Base-by-base conservation (phyloP, 2,797 vertebrate genomes). In the Gouania willdenowi region DNA sequence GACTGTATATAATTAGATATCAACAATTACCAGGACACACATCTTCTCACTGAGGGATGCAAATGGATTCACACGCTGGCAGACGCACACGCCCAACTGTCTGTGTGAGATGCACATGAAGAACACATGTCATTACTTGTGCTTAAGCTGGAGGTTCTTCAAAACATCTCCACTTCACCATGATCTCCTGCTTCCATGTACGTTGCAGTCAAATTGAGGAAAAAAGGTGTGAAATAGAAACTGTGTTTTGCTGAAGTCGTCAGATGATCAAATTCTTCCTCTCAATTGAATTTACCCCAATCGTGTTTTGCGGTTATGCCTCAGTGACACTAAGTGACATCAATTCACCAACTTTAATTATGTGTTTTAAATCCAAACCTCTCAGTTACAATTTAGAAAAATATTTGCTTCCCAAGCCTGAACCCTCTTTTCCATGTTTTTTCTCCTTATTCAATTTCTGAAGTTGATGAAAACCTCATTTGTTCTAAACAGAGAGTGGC, bases 341-440 rank as follows among this genome's bases (percentile, higher is more conserved):
- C n/a, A n/a, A n/a, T n/a, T n/a, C n/a, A n/a, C n/a, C n/a, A n/a
- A n/a, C n/a, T n/a, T n/a, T n/a, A 49, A 34, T 31, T 38, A 58
- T 68, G 59, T 41, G 5, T 25, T 24, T 31, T 25, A 57, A 36
- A 64, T 55, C 30, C 40, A 33, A 40, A 49, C 24, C 43, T 59
- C 61, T 62, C 64, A 58, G 40, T 71, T 57, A 61, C 34, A 65
- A 66, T 68, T 42, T 66, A 10, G 56, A 49, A 40, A 28, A 13
- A 54, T n/a, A n/a, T n/a, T 42, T 17, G 41, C 67, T 54, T 43
- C 38, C 41, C 33, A 13, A 62, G 62, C 72, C 54, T 58, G 37
- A 38, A 35, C 27, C 43, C 33, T 34, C 56, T 53, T 28, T 39
- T 23, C 37, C 33, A 39, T 51, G 58, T 35, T 51, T 8, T 40